Base-by-base conservation (phyloP, 2,888 invertebrate species). In the Eucriotettix oculatus region DNA sequence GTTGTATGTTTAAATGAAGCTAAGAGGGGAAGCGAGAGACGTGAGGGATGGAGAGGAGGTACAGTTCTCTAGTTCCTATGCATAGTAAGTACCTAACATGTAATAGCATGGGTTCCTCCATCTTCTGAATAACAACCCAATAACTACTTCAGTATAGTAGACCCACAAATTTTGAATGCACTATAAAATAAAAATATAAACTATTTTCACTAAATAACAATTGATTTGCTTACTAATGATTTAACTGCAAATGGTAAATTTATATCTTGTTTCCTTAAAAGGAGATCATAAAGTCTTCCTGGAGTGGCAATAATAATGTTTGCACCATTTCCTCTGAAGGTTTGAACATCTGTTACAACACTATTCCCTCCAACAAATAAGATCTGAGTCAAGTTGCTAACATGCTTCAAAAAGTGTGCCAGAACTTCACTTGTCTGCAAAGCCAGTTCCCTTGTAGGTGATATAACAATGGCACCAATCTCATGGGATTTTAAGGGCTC, bases 391-490 rank as follows among this genome's bases (percentile, higher is more conserved):
- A 80, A 67, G 54, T 66, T 1, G 76, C 68, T 63, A 52, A 80
- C 71, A 62, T 73, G 70, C 41, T 69, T 67, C 52, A 83, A 69
- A 65, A 83, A 76, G 14, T 74, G 68, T 11, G 72, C 68, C 17
- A 83, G 68, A 17, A 83, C 88, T 70, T 83, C 84, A 67, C 81
- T 81, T 64, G 91, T 97, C 73, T 99, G 99, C 40, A 83, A 77
- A 0, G 98, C 97, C 44, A 99, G 74, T 74, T 99, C 99, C 68
- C 98, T 79, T 0, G 98, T 98, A 0, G 99, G 99, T 0, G 96
- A 94, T 67, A 99, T 83, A 57, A 99, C 83, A 14, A 99, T 77
- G 0, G 88, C 91, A 48, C 92, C 94, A 59, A 97, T 80, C 75
- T 89, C 88, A 66, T 84, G 81, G 65, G 81, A 79, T 61, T 81